These are phyloP conservation scores for Amphipoea lucens DNA, from an alignment of 2,888 invertebrate species.

Conservation along the genomic window DNA sequence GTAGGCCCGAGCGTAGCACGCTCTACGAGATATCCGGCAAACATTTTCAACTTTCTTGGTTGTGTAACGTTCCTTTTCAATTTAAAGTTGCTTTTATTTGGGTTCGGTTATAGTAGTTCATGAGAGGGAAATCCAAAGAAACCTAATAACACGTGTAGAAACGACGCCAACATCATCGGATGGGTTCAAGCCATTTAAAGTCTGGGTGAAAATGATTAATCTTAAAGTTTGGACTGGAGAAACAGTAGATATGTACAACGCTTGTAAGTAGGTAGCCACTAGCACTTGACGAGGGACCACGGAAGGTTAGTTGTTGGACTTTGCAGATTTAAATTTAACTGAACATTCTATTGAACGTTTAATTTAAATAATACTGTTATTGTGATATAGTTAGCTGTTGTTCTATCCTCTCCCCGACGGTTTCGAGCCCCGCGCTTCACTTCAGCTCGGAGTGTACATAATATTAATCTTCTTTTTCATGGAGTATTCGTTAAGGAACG, in stretches of 20 bases:
- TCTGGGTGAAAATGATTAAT: not conserved
- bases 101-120: not conserved
- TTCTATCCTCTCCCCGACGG: not conserved
- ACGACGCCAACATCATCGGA: not conserved
- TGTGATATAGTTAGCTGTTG: not conserved
- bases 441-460: not conserved
- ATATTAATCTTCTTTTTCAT: conserved; percentile 33
- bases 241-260: not conserved
- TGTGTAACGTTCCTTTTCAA: not conserved
- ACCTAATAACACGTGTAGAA: not conserved
- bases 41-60: not conserved
- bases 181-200: not conserved
- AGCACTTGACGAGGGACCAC: too few species aligned
- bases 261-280: not conserved
- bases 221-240: not conserved
- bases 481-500: conserved; percentile 1
- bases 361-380: not conserved
- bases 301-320: not conserved
- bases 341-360: not conserved
- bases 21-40: not conserved
- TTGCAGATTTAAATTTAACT: not conserved
- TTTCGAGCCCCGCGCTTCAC: not conserved
- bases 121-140: not conserved
- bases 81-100: not conserved
- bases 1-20: conserved; percentile 34